phyloP scores from a whole-genome alignment of 2,797 vertebrate genomes.

The Tarsius wallacei region DNA sequence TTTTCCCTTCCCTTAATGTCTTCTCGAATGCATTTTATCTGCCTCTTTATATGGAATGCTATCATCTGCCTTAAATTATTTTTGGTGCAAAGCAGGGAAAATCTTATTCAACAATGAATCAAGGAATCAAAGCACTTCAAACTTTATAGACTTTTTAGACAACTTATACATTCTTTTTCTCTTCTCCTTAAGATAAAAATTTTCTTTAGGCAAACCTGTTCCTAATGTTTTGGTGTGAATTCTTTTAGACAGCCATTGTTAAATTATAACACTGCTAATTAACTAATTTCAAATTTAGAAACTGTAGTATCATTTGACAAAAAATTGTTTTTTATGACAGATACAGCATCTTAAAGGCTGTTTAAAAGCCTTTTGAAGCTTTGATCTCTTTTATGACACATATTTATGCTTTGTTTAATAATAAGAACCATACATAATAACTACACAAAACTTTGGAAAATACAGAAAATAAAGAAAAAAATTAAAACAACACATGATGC shows the following conservation, averaged over 20 bases:
- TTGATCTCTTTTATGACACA: background rate
- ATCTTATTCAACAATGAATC: slow-evolving; percentile 1
- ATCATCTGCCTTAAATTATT: background rate
- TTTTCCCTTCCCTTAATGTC: background rate
- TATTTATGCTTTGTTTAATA: background rate
- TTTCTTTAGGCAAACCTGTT: background rate
- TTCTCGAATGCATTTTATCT: slow-evolving; percentile 19
- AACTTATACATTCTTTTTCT: background rate
- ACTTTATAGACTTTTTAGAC: background rate
- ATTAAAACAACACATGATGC: background rate
- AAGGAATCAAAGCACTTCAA: background rate
- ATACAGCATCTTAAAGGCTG: background rate
- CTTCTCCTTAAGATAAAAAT: slow-evolving; percentile 19
- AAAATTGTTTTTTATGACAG: background rate
- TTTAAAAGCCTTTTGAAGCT: background rate
- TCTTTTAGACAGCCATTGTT: background rate
- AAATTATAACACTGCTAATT: background rate
- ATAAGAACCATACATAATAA: background rate
- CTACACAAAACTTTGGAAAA: background rate
- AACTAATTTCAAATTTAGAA: slow-evolving; percentile 40
- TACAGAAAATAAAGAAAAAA: background rate
- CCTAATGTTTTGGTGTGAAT: background rate
- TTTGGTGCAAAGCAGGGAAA: background rate
- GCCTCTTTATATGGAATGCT: background rate
- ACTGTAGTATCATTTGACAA: background rate